Evolutionary conservation across 2,888 invertebrate species (phyloP).

Genomic region (Aleiodes testaceus): DNA sequence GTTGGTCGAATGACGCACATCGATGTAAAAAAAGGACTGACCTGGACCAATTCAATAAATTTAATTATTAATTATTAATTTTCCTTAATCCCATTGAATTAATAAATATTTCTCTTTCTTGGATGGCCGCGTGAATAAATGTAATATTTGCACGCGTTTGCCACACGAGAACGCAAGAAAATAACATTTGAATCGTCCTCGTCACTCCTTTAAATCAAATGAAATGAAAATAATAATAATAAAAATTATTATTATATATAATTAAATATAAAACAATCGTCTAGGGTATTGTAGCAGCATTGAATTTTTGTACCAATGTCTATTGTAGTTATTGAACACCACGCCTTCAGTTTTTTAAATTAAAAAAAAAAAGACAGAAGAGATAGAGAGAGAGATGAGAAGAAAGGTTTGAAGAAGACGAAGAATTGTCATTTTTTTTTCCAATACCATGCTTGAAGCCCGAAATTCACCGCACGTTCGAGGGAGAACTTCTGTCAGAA

Average conservation of each 20-base stretch:
- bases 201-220: conserved; percentile 59
- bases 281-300: conserved; percentile 63
- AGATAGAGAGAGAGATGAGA: not conserved
- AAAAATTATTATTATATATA: conserved; percentile 66
- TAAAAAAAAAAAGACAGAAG: not conserved
- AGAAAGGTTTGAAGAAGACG: not conserved
- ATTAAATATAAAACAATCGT: conserved; percentile 38
- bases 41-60: conserved; percentile 60
- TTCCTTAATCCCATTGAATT: conserved; percentile 14
- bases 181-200: conserved; percentile 55
- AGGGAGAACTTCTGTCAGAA: conserved; percentile 10
- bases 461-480: conserved; percentile 46
- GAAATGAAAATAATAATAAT: conserved; percentile 45
- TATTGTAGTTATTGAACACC: conserved; percentile 68
- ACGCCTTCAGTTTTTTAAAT: conserved; percentile 52
- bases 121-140: conserved; percentile 49
- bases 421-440: not conserved
- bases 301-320: conserved; percentile 72
- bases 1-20: conserved; percentile 71
- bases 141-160: conserved; percentile 30
- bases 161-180: conserved; percentile 52
- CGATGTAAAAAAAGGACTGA: conserved; percentile 66
- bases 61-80: conserved; percentile 36
- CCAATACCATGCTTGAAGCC: conserved; percentile 37
- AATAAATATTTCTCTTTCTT: conserved; percentile 49